phyloP scores from a whole-genome alignment of 2,888 invertebrate genomes.

The Barypeithes pellucidus region DNA sequence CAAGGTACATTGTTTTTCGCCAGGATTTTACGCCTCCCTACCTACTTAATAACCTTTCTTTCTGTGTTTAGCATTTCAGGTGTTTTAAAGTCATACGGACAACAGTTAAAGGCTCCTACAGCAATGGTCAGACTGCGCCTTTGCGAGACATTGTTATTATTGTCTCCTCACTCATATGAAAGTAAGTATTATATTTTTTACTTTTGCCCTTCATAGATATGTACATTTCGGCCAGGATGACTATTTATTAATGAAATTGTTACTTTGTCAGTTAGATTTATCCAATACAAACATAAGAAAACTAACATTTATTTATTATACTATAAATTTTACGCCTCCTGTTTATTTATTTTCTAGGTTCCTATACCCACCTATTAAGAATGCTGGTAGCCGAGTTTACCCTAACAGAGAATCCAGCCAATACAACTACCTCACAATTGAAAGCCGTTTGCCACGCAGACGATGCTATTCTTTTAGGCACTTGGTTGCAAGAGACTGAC shows the following conservation, averaged over 20 bases:
- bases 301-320: too few relatives aligned
- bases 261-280: too few relatives aligned
- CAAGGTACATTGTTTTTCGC: constrained; percentile 79
- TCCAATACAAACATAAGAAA: too few relatives aligned
- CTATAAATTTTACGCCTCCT: too few relatives aligned
- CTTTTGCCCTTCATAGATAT: too few relatives aligned
- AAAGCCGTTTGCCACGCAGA: constrained; percentile 89
- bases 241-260: too few relatives aligned
- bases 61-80: constrained; percentile 79
- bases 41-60: too few relatives aligned
- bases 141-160: constrained; percentile 87
- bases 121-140: constrained; percentile 94
- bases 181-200: constrained; percentile 68
- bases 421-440: constrained; percentile 89
- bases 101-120: constrained; percentile 93
- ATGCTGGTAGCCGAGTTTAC: constrained; percentile 97
- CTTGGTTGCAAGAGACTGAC: constrained; percentile 97
- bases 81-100: constrained; percentile 91
- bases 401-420: constrained; percentile 92
- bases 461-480: constrained; percentile 93
- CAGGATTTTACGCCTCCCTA: constrained; percentile 6
- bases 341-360: constrained; percentile 70
- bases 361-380: constrained; percentile 89
- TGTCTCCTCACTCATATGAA: constrained; percentile 88
- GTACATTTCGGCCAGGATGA: too few relatives aligned